These are phyloP conservation scores for Felis chaus DNA, from an alignment of 2,113 vertebrate genomes.

Conservation along the genomic window DNA sequence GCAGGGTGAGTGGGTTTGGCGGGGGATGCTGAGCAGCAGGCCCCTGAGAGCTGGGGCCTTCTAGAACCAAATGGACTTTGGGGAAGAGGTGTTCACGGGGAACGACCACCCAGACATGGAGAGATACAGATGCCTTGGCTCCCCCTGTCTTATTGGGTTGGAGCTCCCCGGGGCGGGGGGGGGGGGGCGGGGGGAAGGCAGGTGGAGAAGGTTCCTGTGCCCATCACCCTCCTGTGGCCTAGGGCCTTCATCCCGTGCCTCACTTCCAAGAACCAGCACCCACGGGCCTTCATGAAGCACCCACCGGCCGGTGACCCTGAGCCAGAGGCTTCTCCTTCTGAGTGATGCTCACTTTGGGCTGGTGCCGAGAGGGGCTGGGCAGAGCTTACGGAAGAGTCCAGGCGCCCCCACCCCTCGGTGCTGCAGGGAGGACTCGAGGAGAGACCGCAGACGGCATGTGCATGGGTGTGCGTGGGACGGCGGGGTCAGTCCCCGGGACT, in stretches of 20 bases:
- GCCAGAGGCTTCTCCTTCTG: neutral
- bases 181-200: too few species aligned
- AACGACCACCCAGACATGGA: too few species aligned
- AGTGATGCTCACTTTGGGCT: neutral
- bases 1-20: too few species aligned
- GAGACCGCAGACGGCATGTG: neutral
- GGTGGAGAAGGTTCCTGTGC: neutral
- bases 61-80: neutral
- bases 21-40: too few species aligned
- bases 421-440: accelerated
- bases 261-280: neutral
- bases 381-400: accelerated
- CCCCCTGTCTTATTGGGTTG: accelerated
- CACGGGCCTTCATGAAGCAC: neutral
- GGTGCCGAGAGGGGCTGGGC: neutral
- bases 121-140: accelerated
- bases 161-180: too few species aligned
- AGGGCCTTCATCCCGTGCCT: neutral
- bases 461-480: accelerated
- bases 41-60: neutral
- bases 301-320: neutral
- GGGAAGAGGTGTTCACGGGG: accelerated
- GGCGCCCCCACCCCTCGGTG: neutral
- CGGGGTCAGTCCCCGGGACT: accelerated
- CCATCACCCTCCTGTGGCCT: neutral